These are phyloP conservation scores for Prunella fulvescens DNA, from an alignment of 2,113 vertebrate genomes.

Conservation along the genomic window DNA sequence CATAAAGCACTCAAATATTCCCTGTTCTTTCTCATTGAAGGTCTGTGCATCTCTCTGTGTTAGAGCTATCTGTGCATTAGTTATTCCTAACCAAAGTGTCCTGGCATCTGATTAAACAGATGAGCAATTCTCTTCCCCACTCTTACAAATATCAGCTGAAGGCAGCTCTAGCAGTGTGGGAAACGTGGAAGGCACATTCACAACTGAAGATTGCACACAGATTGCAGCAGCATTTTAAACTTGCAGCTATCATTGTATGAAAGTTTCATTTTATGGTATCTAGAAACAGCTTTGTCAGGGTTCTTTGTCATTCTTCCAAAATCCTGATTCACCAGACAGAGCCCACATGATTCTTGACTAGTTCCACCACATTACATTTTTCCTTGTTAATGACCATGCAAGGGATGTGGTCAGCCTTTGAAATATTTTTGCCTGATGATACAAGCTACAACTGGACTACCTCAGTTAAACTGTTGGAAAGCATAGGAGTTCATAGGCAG, in stretches of 20 bases:
- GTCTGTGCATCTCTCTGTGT: neutral
- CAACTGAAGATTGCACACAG: neutral
- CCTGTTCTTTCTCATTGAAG: neutral
- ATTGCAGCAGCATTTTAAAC: neutral
- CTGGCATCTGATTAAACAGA: neutral
- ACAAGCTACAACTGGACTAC: neutral
- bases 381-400: neutral
- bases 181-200: neutral
- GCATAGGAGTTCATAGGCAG: neutral
- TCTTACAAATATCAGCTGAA: neutral
- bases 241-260: neutral
- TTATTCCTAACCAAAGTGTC: neutral
- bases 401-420: neutral
- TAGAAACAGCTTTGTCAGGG: neutral
- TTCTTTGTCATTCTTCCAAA: neutral
- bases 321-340: neutral
- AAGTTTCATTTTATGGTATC: neutral
- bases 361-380: neutral
- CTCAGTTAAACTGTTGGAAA: neutral
- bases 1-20: neutral
- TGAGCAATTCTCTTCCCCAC: neutral
- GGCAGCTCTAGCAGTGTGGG: neutral
- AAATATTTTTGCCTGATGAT: neutral
- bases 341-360: neutral
- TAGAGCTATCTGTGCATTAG: neutral